phyloP scores from a whole-genome alignment of 2,113 vertebrate species.

The Petrocephalus microphthalmus region DNA sequence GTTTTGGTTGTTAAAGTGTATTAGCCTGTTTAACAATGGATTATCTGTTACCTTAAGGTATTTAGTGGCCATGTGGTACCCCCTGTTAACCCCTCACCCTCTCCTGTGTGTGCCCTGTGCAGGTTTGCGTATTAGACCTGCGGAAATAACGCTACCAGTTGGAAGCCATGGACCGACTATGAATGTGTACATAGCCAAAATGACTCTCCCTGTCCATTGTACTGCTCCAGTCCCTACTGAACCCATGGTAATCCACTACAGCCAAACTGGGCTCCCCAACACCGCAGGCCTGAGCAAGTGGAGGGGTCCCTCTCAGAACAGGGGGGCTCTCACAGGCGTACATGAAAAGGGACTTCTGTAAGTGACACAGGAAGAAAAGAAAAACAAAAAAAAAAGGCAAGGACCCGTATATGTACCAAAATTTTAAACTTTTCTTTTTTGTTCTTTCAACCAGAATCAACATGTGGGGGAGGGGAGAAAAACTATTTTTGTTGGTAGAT shows the following conservation, averaged over 20 bases:
- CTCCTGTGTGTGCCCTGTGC: conserved; percentile 38
- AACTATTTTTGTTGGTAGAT: conserved; percentile 50
- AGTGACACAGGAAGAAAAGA: conserved; percentile 33
- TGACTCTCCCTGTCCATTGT: conserved; percentile 84
- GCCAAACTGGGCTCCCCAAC: conserved; percentile 62
- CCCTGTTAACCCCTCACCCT: neutral
- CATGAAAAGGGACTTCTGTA: conserved; percentile 53
- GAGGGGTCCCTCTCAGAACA: neutral
- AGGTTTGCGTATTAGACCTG: conserved; percentile 98
- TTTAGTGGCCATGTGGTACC: neutral
- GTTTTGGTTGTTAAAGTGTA: neutral
- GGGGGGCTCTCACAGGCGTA: conserved; percentile 47
- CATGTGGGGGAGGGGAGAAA: neutral
- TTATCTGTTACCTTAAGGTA: neutral
- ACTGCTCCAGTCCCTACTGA: conserved; percentile 88
- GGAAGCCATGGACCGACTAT: conserved; percentile 98
- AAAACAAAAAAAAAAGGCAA: conserved; percentile 20
- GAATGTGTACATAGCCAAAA: conserved; percentile 99
- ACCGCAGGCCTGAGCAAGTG: neutral
- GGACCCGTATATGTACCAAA: conserved; percentile 67
- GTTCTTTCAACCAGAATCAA: conserved; percentile 47
- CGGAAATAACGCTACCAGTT: conserved; percentile 91
- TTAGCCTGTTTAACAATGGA: neutral
- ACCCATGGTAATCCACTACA: conserved; percentile 82
- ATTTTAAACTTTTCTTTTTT: conserved; percentile 59